phyloP scores from a whole-genome alignment of 2,888 invertebrate species.

The Willowsia nigromaculata region DNA sequence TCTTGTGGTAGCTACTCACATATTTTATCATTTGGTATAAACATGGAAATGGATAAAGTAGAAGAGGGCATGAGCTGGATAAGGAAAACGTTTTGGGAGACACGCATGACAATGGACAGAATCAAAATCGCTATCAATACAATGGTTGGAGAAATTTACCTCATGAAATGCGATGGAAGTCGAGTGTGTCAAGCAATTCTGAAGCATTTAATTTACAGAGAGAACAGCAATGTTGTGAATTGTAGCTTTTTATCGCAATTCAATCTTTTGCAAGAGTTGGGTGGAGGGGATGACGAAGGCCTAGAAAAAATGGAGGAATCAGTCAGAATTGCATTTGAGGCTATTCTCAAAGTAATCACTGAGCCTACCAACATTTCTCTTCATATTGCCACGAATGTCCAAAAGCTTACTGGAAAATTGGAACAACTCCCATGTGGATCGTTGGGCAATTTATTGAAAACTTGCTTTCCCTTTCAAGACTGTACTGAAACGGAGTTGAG shows the following conservation, averaged over 20 bases:
- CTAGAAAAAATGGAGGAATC: constrained; percentile 39
- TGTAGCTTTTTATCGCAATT: constrained; percentile 88
- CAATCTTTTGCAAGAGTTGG: constrained; percentile 83
- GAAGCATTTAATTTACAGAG: constrained; percentile 83
- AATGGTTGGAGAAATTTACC: constrained; percentile 89
- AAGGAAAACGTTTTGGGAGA: constrained; percentile 86
- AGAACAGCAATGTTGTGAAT: constrained; percentile 87
- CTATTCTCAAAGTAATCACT: constrained; percentile 84
- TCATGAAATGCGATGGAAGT: constrained; percentile 87
- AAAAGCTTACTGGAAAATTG: constrained; percentile 80
- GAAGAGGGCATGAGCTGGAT: constrained; percentile 87
- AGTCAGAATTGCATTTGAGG: constrained; percentile 82
- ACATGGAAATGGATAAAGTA: constrained; percentile 90
- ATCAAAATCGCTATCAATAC: constrained; percentile 89
- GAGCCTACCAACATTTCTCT: constrained; percentile 84
- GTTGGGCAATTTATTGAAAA: not conserved
- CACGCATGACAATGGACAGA: constrained; percentile 87
- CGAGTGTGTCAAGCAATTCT: constrained; percentile 85
- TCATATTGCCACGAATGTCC: constrained; percentile 87
- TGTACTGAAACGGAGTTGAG: not conserved
- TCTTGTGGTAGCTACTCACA: constrained; percentile 87
- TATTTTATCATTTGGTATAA: constrained; percentile 83
- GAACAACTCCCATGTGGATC: not conserved
- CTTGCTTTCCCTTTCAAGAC: constrained; percentile 26
- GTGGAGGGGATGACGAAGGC: not conserved